phyloP scores from a whole-genome alignment of 2,888 invertebrate species.

The Drosophila suboccidentalis region DNA sequence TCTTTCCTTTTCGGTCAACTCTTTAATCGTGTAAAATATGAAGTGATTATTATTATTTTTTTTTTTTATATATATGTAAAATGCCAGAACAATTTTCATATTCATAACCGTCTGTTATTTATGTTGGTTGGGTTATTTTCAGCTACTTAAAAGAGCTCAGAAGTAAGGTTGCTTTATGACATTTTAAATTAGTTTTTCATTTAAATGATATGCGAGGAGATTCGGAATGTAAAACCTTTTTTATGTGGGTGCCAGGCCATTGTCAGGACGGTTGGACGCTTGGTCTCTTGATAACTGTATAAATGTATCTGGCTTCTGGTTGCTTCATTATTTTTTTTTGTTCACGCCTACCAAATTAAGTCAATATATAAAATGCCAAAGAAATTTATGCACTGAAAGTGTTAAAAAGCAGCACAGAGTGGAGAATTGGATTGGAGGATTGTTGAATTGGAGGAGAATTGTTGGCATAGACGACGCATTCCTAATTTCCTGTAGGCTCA shows the following conservation, averaged over 20 bases:
- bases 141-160: conserved; percentile 38
- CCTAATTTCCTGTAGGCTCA: conserved; percentile 68
- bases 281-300: conserved; percentile 13
- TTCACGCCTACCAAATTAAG: conserved; percentile 75
- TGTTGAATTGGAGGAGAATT: conserved; percentile 5
- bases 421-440: neutral
- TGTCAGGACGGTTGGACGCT: conserved; percentile 14
- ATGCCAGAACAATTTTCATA: neutral
- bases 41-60: conserved; percentile 32
- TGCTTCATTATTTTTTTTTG: conserved; percentile 70
- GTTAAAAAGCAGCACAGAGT: conserved; percentile 56
- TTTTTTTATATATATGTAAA: neutral
- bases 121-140: conserved; percentile 26
- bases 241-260: conserved; percentile 26
- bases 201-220: conserved; percentile 54
- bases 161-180: conserved; percentile 46
- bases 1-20: neutral
- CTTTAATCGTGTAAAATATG: conserved; percentile 24
- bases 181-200: conserved; percentile 68
- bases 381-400: conserved; percentile 70
- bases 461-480: conserved; percentile 57
- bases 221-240: conserved; percentile 56
- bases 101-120: conserved; percentile 10
- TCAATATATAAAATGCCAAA: conserved; percentile 65
- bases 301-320: conserved; percentile 17